A percentile compares a stretch with the other conserved stretches of the same genome.
These are phyloP conservation scores for Andrena cerasifolii DNA, from an alignment of 1,140 invertebrate genomes.

Conservation along the genomic window DNA sequence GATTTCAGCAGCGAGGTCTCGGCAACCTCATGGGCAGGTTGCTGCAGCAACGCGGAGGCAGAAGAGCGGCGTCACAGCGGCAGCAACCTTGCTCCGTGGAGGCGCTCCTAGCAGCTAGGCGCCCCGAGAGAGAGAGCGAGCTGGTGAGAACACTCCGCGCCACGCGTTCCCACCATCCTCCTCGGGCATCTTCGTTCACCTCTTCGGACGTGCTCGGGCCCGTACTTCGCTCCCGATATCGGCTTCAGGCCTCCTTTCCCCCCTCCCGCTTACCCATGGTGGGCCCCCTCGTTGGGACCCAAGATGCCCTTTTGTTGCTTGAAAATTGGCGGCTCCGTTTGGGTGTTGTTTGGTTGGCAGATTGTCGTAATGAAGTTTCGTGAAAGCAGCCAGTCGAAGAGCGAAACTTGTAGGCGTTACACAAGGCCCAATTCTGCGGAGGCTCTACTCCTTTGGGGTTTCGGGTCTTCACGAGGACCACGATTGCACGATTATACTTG, in stretches of 20 bases:
- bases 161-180: constrained; percentile 81
- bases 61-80: constrained; percentile 44
- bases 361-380: constrained; percentile 9
- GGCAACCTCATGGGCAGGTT: constrained; percentile 61
- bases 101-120: constrained; percentile 65
- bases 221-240: constrained; percentile 47
- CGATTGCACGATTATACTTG: too few relatives aligned
- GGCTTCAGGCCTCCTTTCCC: constrained; percentile 38
- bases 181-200: constrained; percentile 76
- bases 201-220: constrained; percentile 71
- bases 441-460: too few relatives aligned
- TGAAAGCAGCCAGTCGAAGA: too few relatives aligned
- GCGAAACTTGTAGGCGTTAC: too few relatives aligned
- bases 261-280: constrained; percentile 14
- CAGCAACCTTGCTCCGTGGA: constrained; percentile 61
- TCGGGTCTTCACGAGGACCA: too few relatives aligned
- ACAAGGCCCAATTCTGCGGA: background rate
- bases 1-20: constrained; percentile 44
- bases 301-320: constrained; percentile 27
- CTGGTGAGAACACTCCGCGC: constrained; percentile 81
- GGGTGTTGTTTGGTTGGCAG: constrained; percentile 13
- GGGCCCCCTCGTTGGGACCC: constrained; percentile 25
- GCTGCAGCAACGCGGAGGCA: constrained; percentile 60
- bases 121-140: constrained; percentile 59
- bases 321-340: constrained; percentile 39